Conservation (phyloP, 2,113 vertebrate genomes). For the Piaya cayana region DNA sequence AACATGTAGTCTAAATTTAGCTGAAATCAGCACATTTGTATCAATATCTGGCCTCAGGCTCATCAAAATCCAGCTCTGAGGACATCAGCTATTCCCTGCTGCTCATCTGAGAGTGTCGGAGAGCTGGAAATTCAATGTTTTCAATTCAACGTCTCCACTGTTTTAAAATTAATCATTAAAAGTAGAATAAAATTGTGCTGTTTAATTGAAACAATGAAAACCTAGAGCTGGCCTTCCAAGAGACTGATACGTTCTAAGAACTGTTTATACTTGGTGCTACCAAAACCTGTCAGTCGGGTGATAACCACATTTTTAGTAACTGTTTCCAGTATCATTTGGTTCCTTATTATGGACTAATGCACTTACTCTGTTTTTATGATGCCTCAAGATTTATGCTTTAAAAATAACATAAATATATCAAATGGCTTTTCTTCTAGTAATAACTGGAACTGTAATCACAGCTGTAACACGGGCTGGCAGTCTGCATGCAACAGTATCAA, state of each 20-base stretch:
- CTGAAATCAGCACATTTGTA: neutral
- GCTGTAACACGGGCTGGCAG: constrained; percentile 82
- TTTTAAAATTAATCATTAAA: neutral
- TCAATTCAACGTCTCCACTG: neutral
- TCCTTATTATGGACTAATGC: neutral
- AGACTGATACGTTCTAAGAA: neutral
- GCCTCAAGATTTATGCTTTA: neutral
- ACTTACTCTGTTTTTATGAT: neutral
- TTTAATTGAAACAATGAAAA: neutral
- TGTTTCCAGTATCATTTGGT: neutral
- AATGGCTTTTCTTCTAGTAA: constrained; percentile 74
- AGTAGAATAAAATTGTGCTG: neutral
- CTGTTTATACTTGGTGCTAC: neutral
- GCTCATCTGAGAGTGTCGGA: neutral
- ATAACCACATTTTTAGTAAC: neutral
- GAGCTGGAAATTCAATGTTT: neutral
- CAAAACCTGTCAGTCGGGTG: neutral
- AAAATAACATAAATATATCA: neutral
- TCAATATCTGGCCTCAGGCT: neutral
- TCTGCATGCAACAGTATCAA: constrained; percentile 88
- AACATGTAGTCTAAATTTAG: neutral
- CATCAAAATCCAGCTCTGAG: neutral
- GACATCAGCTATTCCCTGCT: neutral
- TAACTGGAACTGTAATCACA: constrained; percentile 91
- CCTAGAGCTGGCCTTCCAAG: neutral